These are phyloP conservation scores for Ashinkailepas kermadecensis DNA, from an alignment of 2,888 invertebrate species.

Conservation along the genomic window DNA sequence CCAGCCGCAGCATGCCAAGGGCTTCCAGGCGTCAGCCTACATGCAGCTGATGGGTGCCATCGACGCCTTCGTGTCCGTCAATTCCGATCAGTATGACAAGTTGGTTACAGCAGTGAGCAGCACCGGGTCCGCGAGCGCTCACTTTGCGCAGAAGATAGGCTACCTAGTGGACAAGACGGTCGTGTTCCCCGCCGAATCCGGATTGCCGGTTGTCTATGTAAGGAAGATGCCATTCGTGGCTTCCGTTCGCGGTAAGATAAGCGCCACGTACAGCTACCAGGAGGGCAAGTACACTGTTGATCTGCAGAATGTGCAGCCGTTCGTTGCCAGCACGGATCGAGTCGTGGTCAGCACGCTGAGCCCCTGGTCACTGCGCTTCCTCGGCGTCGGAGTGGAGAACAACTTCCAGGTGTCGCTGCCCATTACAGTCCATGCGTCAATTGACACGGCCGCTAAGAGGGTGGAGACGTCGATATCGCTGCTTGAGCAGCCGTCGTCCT, in stretches of 20 bases:
- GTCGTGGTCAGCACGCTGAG: neutral
- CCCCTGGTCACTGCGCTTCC: neutral
- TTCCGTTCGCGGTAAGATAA: neutral
- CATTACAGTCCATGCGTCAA: neutral
- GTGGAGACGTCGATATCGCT: neutral
- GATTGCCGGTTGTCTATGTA: neutral
- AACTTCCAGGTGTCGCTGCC: neutral
- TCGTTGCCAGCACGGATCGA: neutral
- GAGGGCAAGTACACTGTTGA: neutral
- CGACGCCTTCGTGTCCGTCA: neutral
- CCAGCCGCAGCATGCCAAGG: neutral
- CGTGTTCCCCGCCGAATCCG: neutral
- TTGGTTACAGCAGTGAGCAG: neutral
- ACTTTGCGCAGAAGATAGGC: neutral
- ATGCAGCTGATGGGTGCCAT: neutral
- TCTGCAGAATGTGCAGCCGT: neutral
- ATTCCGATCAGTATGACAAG: neutral
- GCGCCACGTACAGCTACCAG: no score
- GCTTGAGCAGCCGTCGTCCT: neutral
- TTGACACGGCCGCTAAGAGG: neutral
- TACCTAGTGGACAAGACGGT: neutral
- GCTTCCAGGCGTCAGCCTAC: neutral
- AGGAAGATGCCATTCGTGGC: neutral
- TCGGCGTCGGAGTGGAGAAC: constrained; percentile 5
- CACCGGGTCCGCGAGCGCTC: no score